These are phyloP conservation scores for Odontothrips loti DNA, from an alignment of 2,888 invertebrate genomes.

Conservation along the genomic window DNA sequence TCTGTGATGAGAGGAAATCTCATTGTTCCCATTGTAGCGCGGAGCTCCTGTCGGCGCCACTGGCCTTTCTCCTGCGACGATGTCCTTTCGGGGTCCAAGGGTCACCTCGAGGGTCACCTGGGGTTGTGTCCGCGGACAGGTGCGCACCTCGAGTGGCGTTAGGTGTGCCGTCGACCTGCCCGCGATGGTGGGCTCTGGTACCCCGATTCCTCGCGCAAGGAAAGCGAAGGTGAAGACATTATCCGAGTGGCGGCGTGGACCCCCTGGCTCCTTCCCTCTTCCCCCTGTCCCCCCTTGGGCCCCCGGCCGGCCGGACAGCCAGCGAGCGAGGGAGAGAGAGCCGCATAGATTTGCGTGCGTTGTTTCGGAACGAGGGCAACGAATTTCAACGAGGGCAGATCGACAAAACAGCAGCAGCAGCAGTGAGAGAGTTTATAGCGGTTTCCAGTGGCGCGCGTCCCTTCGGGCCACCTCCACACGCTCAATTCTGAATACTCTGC, in stretches of 20 bases:
- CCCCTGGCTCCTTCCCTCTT: not conserved
- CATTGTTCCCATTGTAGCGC: conserved; percentile 15
- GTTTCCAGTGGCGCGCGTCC: not conserved
- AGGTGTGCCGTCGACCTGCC: too few relatives aligned
- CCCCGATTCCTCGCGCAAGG: not conserved
- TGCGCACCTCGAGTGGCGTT: too few relatives aligned
- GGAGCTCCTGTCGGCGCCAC: too few relatives aligned
- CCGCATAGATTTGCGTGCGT: not conserved
- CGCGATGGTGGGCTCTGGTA: too few relatives aligned
- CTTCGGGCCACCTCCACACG: too few relatives aligned
- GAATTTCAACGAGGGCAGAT: not conserved
- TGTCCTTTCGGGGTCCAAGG: too few relatives aligned
- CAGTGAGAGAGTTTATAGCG: not conserved
- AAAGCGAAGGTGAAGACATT: conserved; percentile 11
- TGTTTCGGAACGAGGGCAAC: not conserved
- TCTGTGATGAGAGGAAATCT: conserved; percentile 8
- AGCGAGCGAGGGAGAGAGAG: not conserved
- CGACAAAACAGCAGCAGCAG: not conserved
- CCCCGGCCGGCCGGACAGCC: not conserved
- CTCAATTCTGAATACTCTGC: too few relatives aligned
- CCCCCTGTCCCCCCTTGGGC: too few relatives aligned
- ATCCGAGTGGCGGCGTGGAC: not conserved
- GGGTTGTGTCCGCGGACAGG: too few relatives aligned
- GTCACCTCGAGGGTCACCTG: too few relatives aligned
- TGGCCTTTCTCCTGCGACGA: too few relatives aligned